Conservation (phyloP, 2,113 vertebrate species). For the Xyliphius kryptos region DNA sequence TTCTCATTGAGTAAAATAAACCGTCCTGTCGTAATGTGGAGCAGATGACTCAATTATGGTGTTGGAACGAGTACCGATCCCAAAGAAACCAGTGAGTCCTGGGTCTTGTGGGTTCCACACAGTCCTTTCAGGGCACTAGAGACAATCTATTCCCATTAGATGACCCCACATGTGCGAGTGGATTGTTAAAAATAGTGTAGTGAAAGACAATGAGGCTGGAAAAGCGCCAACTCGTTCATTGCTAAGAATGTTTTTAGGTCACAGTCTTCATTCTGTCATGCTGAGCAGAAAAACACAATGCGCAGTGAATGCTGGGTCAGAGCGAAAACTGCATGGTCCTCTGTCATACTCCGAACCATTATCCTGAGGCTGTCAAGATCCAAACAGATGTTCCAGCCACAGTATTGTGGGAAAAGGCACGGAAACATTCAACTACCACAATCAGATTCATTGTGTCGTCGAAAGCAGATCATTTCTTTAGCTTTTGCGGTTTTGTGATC, state of each 20-base stretch:
- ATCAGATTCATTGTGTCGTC: not conserved
- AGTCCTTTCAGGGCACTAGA: too few relatives aligned
- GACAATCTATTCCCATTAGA: too few relatives aligned
- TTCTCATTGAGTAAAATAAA: constrained; percentile 1
- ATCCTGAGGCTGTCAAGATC: not conserved
- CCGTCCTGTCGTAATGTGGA: constrained; percentile 2
- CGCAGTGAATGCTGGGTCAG: not conserved
- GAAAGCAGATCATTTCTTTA: not conserved
- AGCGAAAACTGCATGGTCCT: not conserved
- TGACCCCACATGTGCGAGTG: too few relatives aligned
- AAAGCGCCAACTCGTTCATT: not conserved
- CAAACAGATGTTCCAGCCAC: not conserved
- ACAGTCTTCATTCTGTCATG: not conserved
- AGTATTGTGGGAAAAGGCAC: not conserved
- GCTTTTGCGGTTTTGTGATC: not conserved
- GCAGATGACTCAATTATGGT: constrained; percentile 19
- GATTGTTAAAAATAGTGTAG: not conserved
- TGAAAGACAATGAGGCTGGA: not conserved
- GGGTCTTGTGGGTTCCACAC: too few relatives aligned
- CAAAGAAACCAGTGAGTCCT: not conserved
- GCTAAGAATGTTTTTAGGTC: not conserved
- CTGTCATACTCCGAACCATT: not conserved
- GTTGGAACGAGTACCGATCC: constrained; percentile 2
- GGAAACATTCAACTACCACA: not conserved
- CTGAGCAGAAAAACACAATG: not conserved